These are phyloP conservation scores for Sturmia bella DNA, from an alignment of 2,888 invertebrate genomes.

Conservation along the genomic window DNA sequence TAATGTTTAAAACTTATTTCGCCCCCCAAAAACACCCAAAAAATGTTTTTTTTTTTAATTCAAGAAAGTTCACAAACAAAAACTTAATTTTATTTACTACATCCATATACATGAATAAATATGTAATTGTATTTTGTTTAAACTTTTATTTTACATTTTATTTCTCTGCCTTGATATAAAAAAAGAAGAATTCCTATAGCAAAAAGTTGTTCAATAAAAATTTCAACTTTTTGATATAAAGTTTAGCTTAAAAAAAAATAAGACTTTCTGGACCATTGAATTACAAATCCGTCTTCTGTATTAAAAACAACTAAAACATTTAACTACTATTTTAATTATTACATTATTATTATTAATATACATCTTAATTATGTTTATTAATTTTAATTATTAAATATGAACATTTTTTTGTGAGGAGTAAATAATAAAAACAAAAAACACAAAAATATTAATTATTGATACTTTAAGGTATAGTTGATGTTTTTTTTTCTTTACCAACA, in stretches of 20 bases:
- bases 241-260: slow-evolving; percentile 15
- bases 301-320: slow-evolving; percentile 47
- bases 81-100: slow-evolving; percentile 46
- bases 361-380: slow-evolving; percentile 70
- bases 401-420: slow-evolving; percentile 60
- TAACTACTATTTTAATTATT: slow-evolving; percentile 61
- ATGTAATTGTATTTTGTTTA: slow-evolving; percentile 25
- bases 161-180: slow-evolving; percentile 26
- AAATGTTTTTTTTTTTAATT: slow-evolving; percentile 42
- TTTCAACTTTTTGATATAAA: slow-evolving; percentile 3
- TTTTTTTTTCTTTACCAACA: slow-evolving; percentile 70
- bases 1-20: slow-evolving; percentile 48
- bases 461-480: slow-evolving; percentile 73
- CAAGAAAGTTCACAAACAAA: slow-evolving; percentile 42
- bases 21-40: slow-evolving; percentile 41
- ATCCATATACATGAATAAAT: slow-evolving; percentile 15
- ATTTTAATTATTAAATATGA: slow-evolving; percentile 67
- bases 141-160: slow-evolving; percentile 35
- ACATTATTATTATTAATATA: slow-evolving; percentile 62
- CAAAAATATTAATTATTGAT: slow-evolving; percentile 58
- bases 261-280: slow-evolving; percentile 52
- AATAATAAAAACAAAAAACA: slow-evolving; percentile 50
- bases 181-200: slow-evolving; percentile 37
- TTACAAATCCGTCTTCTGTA: slow-evolving; percentile 64
- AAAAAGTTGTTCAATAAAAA: slow-evolving; percentile 14